Conservation (phyloP, 2,888 invertebrate genomes). For the Caenorhabditis drosophilae region DNA sequence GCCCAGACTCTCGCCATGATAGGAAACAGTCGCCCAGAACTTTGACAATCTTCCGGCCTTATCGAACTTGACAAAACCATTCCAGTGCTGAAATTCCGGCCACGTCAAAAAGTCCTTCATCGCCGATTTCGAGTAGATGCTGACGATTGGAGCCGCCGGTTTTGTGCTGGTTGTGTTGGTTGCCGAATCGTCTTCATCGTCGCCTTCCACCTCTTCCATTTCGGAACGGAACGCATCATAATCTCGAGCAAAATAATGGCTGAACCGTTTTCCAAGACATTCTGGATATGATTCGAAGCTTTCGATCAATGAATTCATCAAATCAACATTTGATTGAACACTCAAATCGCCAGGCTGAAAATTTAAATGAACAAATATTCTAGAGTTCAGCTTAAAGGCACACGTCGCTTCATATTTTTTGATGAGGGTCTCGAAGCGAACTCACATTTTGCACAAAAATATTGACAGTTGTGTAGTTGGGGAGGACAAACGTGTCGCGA, state of each 20-base stretch:
- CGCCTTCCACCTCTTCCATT: conserved; percentile 27
- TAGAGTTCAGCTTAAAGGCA: too few species aligned
- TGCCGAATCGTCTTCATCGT: conserved; percentile 17
- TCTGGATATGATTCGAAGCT: conserved; percentile 59
- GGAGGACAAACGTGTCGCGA: conserved; percentile 58
- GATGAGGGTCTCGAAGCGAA: too few species aligned
- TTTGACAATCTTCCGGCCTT: conserved; percentile 43
- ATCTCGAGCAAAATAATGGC: conserved; percentile 60
- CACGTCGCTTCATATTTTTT: too few species aligned
- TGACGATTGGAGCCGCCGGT: conserved; percentile 10
- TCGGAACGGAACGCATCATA: conserved; percentile 27
- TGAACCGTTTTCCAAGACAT: conserved; percentile 57
- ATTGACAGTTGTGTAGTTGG: conserved; percentile 60
- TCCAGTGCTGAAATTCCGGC: conserved; percentile 66
- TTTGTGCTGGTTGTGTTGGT: conserved; percentile 11
- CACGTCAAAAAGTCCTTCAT: conserved; percentile 60
- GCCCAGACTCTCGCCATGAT: conserved; percentile 55
- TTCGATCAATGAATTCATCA: conserved; percentile 47
- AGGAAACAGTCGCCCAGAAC: conserved; percentile 63
- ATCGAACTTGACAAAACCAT: conserved; percentile 59
- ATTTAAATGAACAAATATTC: too few species aligned
- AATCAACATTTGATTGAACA: conserved; percentile 35
- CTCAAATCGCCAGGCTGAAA: conserved; percentile 56
- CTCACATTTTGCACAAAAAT: conserved; percentile 61
- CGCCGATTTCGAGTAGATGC: conserved; percentile 42